Evolutionary conservation across 2,797 vertebrate genomes (phyloP).

Genomic region (Salmo trutta): DNA sequence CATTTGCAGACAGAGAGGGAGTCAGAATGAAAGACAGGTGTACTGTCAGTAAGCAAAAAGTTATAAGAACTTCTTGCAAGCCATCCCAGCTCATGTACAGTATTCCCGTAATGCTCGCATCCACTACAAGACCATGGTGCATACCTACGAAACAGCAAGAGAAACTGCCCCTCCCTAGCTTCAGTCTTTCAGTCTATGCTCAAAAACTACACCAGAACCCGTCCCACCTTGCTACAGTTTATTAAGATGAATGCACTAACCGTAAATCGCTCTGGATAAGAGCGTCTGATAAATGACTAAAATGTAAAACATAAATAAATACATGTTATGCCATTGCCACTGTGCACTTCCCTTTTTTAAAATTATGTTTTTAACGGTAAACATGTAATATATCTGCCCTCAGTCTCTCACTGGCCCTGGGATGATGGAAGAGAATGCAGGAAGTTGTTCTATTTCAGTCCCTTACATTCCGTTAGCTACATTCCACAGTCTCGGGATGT

Average conservation of each 20-base stretch:
- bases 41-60: not conserved
- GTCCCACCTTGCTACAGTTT: too few relatives aligned
- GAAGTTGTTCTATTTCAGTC: not conserved
- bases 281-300: too few relatives aligned
- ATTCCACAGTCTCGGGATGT: not conserved
- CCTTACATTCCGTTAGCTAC: not conserved
- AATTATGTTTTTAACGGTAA: not conserved
- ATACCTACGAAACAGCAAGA: too few relatives aligned
- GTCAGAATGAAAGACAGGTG: not conserved
- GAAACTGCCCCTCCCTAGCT: too few relatives aligned
- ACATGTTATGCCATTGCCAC: not conserved
- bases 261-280: too few relatives aligned
- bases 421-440: not conserved
- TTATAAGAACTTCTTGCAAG: not conserved
- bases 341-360: not conserved
- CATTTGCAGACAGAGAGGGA: not conserved
- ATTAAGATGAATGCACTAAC: too few relatives aligned
- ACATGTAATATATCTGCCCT: not conserved
- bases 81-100: not conserved
- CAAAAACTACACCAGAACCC: too few relatives aligned
- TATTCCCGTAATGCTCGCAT: not conserved
- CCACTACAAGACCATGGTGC: too few relatives aligned
- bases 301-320: too few relatives aligned
- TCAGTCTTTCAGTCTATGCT: too few relatives aligned
- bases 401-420: not conserved